Evolutionary conservation across 2,888 invertebrate genomes (phyloP).

Genomic region (Orthosia cruda): DNA sequence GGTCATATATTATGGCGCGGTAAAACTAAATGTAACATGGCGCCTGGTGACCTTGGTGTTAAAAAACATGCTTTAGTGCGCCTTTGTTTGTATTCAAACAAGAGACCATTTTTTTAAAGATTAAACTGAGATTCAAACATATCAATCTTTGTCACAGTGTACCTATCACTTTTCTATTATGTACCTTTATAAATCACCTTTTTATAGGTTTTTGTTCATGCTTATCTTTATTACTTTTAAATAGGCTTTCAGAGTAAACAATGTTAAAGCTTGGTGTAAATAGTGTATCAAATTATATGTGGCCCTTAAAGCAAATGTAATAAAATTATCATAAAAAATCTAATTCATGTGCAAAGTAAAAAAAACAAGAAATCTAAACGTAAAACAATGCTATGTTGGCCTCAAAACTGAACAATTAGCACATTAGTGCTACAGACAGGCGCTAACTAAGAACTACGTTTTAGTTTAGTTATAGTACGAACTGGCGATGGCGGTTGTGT

Average conservation of each 20-base stretch:
- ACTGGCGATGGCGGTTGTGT: too few species aligned
- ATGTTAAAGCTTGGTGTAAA: constrained; percentile 23
- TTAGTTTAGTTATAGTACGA: not conserved
- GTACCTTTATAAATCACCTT: constrained; percentile 26
- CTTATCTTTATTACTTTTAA: constrained; percentile 63
- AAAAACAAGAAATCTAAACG: not conserved
- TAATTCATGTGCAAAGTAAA: not conserved
- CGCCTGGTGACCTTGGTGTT: constrained; percentile 3
- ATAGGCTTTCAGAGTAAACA: constrained; percentile 35
- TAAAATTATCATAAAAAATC: not conserved
- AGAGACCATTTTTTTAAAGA: constrained; percentile 2
- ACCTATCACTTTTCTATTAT: constrained; percentile 27
- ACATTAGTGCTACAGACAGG: constrained; percentile 35
- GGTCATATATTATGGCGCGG: constrained; percentile 1
- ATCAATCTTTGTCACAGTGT: constrained; percentile 52
- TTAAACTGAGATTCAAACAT: constrained; percentile 11
- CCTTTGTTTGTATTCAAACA: constrained; percentile 27
- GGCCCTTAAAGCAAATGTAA: constrained; percentile 1
- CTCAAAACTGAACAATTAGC: constrained; percentile 60
- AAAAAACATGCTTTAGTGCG: constrained; percentile 6
- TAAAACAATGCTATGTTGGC: constrained; percentile 32
- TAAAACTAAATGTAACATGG: constrained; percentile 2
- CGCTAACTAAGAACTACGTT: constrained; percentile 42
- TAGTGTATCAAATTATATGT: constrained; percentile 7
- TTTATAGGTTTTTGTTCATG: constrained; percentile 47